A percentile compares a stretch with the other conserved stretches of the same genome.
Evolutionary conservation across 2,113 vertebrate species (phyloP).

Genomic region (Aegithalos caudatus): DNA sequence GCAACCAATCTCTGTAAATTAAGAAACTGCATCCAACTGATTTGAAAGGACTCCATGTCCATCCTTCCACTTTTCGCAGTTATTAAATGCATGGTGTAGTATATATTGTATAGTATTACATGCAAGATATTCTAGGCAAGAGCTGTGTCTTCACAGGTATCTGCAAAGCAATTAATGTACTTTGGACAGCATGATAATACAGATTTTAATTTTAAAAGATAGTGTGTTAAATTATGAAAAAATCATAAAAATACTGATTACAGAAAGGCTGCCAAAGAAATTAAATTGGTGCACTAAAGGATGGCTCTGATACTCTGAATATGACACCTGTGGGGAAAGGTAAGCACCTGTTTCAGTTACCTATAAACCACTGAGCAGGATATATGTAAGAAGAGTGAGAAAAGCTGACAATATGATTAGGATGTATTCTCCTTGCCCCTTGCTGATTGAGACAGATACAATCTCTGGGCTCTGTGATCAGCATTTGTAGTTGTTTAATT

Average conservation of each 20-base stretch:
- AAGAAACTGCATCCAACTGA: not conserved
- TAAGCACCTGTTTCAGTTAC: not conserved
- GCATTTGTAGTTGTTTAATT: slow-evolving; percentile 55
- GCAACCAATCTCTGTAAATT: not conserved
- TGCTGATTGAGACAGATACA: slow-evolving; percentile 26
- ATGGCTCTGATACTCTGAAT: not conserved
- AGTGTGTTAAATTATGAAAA: not conserved
- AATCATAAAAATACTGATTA: not conserved
- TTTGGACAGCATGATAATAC: not conserved
- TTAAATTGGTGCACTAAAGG: not conserved
- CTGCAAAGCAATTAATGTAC: not conserved
- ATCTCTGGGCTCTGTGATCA: slow-evolving; percentile 16
- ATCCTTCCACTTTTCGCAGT: not conserved
- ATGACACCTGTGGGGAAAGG: not conserved
- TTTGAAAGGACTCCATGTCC: not conserved
- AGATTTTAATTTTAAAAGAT: not conserved
- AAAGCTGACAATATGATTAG: not conserved
- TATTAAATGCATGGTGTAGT: not conserved
- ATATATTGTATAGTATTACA: not conserved
- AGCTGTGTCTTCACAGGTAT: not conserved
- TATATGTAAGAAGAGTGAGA: not conserved
- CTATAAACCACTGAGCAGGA: not conserved
- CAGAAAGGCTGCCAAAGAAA: not conserved
- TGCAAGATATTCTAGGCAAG: not conserved
- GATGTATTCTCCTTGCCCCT: not conserved